Conservation (phyloP, 1,140 invertebrate genomes). For the Euwallacea fornicatus region DNA sequence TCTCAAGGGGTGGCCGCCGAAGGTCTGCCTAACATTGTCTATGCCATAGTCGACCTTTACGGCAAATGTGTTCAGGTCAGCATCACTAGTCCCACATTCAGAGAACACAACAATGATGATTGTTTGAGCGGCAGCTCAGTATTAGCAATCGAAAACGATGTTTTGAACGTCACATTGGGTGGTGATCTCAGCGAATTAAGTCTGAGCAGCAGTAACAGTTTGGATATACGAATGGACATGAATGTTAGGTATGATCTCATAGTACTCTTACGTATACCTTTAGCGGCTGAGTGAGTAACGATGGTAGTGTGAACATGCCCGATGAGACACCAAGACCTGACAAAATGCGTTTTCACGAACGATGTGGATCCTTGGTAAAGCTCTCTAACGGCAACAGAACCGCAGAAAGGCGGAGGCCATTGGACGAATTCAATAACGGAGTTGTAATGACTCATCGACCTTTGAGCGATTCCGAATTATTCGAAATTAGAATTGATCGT, state of each 20-base stretch:
- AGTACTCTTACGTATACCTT: conserved; percentile 2
- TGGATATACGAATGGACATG: conserved; percentile 54
- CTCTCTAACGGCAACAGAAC: conserved; percentile 81
- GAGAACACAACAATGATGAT: conserved; percentile 54
- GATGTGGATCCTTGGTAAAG: conserved; percentile 85
- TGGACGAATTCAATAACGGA: conserved; percentile 95
- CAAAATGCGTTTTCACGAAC: conserved; percentile 82
- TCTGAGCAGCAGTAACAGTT: conserved; percentile 53
- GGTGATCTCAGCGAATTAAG: conserved; percentile 53
- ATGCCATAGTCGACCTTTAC: conserved; percentile 88
- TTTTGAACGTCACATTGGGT: conserved; percentile 52
- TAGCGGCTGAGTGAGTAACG: not conserved
- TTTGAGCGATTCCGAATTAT: conserved; percentile 84
- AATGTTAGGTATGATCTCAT: conserved; percentile 48
- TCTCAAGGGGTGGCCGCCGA: conserved; percentile 84
- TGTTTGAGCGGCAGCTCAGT: conserved; percentile 53
- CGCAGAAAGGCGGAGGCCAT: conserved; percentile 79
- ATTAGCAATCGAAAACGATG: conserved; percentile 52
- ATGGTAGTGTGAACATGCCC: conserved; percentile 48
- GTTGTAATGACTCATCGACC: conserved; percentile 90
- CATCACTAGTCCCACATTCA: conserved; percentile 55
- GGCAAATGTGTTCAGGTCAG: conserved; percentile 91
- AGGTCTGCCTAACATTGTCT: conserved; percentile 74
- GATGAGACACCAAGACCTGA: conserved; percentile 55
- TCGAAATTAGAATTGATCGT: conserved; percentile 90